Conservation (phyloP, 2,888 invertebrate genomes). For the Euplexia lucipara region DNA sequence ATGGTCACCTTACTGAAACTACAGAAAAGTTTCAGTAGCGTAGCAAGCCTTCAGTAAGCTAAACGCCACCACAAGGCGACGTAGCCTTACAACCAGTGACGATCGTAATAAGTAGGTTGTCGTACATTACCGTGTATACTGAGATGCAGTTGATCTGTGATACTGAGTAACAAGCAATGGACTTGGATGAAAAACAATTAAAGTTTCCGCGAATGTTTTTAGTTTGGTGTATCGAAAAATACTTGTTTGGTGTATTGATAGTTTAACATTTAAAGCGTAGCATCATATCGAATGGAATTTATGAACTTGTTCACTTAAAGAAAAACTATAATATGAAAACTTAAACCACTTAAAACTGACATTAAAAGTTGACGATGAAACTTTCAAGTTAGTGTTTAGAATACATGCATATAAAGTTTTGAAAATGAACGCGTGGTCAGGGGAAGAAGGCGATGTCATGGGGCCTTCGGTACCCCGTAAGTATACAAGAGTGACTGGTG, state of each 20-base stretch:
- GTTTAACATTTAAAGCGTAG: constrained; percentile 12
- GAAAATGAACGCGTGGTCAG: constrained; percentile 84
- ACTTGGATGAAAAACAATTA: not conserved
- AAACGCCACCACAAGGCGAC: constrained; percentile 74
- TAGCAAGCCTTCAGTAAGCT: constrained; percentile 81
- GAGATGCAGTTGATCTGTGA: not conserved
- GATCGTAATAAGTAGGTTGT: not conserved
- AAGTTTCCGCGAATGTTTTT: too few species aligned
- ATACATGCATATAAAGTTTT: constrained; percentile 16
- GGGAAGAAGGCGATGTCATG: constrained; percentile 80
- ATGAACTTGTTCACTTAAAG: not conserved
- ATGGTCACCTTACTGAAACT: constrained; percentile 70
- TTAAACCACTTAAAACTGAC: not conserved
- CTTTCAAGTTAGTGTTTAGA: constrained; percentile 6
- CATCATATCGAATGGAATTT: not conserved
- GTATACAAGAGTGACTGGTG: constrained; percentile 56
- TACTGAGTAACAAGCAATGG: constrained; percentile 5
- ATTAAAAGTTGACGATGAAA: constrained; percentile 17
- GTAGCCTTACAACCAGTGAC: constrained; percentile 28
- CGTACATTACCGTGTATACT: constrained; percentile 23
- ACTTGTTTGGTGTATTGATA: too few species aligned
- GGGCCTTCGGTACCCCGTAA: constrained; percentile 84
- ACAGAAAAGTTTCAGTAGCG: constrained; percentile 74
- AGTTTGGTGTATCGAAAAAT: constrained; percentile 3
- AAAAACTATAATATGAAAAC: not conserved